phyloP scores from a whole-genome alignment of 2,888 invertebrate species.

The Kuschelorhynchus macadamiae region DNA sequence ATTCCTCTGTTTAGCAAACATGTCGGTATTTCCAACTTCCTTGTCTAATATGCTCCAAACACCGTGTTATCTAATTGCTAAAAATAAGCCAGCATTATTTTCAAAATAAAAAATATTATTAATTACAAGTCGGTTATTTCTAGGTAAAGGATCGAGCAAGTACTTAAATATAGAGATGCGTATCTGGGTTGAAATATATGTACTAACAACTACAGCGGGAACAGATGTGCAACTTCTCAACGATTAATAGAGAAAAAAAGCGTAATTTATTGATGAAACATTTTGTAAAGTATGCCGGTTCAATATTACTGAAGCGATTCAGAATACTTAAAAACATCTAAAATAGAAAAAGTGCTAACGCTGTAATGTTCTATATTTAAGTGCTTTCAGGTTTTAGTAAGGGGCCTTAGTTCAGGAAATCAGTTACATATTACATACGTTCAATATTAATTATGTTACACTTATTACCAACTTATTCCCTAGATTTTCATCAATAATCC shows the following conservation, averaged over 20 bases:
- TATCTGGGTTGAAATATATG: too few species aligned
- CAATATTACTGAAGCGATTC: background rate
- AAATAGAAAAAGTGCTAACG: too few species aligned
- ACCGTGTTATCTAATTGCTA: constrained; percentile 20
- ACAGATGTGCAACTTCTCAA: constrained; percentile 13
- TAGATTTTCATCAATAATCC: too few species aligned
- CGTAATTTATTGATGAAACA: background rate
- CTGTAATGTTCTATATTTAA: too few species aligned
- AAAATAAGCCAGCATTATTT: constrained; percentile 25
- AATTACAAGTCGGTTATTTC: constrained; percentile 26
- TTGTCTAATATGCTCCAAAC: too few species aligned
- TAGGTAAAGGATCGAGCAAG: constrained; percentile 10
- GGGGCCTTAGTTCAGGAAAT: too few species aligned
- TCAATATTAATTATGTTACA: too few species aligned
- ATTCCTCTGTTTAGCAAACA: too few species aligned
- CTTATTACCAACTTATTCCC: too few species aligned
- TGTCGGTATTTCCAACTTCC: too few species aligned
- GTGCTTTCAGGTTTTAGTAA: too few species aligned
- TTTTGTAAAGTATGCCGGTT: background rate
- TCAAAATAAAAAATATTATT: constrained; percentile 28
- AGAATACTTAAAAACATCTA: background rate
- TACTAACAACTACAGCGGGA: background rate
- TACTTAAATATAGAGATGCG: constrained; percentile 30
- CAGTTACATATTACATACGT: too few species aligned
- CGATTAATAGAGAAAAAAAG: constrained; percentile 1